Percentiles rank a stretch among this genome's conserved stretches.
Conservation (phyloP, 2,797 vertebrate species). For the Chaenodraco wilsoni region DNA sequence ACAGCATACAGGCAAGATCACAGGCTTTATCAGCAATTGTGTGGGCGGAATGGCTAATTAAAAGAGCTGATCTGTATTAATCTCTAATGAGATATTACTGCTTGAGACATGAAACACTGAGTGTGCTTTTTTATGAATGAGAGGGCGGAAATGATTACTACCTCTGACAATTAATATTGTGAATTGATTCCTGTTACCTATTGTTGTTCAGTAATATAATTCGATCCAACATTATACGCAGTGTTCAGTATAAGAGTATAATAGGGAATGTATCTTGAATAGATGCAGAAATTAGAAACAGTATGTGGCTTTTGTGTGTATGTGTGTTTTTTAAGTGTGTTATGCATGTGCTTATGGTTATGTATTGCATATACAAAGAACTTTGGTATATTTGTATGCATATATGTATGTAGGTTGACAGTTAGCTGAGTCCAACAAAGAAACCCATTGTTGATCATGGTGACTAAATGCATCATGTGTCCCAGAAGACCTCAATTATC, state of each 20-base stretch:
- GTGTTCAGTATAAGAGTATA: conserved; percentile 1
- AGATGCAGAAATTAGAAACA: conserved; percentile 42
- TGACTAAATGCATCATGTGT: conserved; percentile 29
- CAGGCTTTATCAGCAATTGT: conserved; percentile 53
- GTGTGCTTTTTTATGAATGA: conserved; percentile 62
- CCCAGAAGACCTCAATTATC: conserved; percentile 5
- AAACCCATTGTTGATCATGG: conserved; percentile 17
- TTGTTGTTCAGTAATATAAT: conserved; percentile 42
- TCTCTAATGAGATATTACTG: conserved; percentile 70
- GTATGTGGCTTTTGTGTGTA: not conserved
- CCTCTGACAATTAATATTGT: conserved; percentile 53
- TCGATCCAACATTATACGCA: conserved; percentile 27
- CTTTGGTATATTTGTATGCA: not conserved
- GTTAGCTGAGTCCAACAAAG: conserved; percentile 17
- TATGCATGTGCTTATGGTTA: not conserved
- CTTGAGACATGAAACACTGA: conserved; percentile 53
- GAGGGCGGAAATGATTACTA: conserved; percentile 47
- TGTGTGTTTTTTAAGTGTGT: not conserved
- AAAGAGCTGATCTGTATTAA: conserved; percentile 73
- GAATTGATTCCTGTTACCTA: conserved; percentile 51
- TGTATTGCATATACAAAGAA: conserved; percentile 11
- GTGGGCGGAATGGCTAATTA: conserved; percentile 69
- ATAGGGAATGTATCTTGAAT: conserved; percentile 8
- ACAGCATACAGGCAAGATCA: conserved; percentile 38
- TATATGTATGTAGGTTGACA: conserved; percentile 14